Percentiles rank a stretch among this genome's conserved stretches.
Evolutionary conservation across 2,113 vertebrate genomes (phyloP).

Genomic region (Dipodomys spectabilis): DNA sequence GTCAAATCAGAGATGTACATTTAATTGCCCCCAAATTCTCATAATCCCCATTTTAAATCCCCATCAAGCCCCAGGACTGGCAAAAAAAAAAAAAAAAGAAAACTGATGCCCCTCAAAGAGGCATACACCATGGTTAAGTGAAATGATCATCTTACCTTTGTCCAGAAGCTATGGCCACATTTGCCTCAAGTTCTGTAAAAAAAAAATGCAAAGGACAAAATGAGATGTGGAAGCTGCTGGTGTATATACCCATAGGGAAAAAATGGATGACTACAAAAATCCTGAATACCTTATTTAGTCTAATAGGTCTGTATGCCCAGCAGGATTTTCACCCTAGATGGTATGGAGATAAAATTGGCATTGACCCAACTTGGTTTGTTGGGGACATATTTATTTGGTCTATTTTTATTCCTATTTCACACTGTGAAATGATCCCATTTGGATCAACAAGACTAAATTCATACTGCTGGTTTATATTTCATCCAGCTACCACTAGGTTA

Average conservation of each 20-base stretch:
- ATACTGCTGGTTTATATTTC: constrained; percentile 65
- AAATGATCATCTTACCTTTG: constrained; percentile 87
- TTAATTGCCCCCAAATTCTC: neutral
- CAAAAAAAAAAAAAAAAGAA: constrained; percentile 30
- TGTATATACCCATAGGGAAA: constrained; percentile 38
- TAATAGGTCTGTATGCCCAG: neutral
- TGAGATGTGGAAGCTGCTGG: constrained; percentile 65
- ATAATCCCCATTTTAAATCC: too few species aligned
- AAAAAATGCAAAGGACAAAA: constrained; percentile 69
- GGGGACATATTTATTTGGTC: constrained; percentile 42
- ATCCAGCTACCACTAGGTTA: constrained; percentile 33
- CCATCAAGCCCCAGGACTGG: too few species aligned
- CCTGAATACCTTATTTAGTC: constrained; percentile 41
- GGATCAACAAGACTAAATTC: constrained; percentile 72
- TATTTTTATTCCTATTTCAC: constrained; percentile 72
- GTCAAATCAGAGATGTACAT: neutral
- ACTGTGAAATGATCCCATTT: constrained; percentile 65
- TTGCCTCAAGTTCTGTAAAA: constrained; percentile 88
- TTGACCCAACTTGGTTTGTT: neutral
- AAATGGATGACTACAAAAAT: neutral
- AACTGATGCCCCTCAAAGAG: constrained; percentile 42
- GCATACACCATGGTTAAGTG: constrained; percentile 68
- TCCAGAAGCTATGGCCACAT: constrained; percentile 86
- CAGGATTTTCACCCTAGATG: constrained; percentile 22
- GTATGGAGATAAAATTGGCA: constrained; percentile 42